Conservation (phyloP, 2,888 invertebrate genomes). For the Ctenicera cuprea region DNA sequence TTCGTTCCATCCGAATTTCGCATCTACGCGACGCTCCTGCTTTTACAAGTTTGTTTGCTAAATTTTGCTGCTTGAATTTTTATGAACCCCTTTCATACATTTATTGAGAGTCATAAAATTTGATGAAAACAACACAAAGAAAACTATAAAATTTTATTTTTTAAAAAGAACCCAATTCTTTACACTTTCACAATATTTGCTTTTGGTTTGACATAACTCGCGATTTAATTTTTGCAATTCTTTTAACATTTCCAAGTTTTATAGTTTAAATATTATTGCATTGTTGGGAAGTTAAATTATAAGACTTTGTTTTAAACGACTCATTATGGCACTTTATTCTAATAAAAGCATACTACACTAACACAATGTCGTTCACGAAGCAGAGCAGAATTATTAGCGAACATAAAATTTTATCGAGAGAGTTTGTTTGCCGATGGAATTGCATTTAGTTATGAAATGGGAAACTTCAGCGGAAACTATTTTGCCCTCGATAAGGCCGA, state of each 20-base stretch:
- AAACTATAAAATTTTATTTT: constrained; percentile 7
- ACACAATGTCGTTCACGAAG: not conserved
- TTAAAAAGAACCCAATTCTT: not conserved
- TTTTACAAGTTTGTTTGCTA: constrained; percentile 15
- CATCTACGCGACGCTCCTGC: not conserved
- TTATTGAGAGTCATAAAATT: constrained; percentile 5
- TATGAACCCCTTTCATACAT: constrained; percentile 13
- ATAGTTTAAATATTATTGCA: no score
- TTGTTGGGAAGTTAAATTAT: no score
- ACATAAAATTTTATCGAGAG: constrained; percentile 33
- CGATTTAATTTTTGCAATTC: no score
- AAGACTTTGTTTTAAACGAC: no score
- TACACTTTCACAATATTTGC: no score
- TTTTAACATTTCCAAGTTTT: no score
- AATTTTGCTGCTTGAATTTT: constrained; percentile 13
- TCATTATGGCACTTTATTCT: no score
- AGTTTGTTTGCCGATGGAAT: constrained; percentile 38
- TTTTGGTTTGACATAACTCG: no score
- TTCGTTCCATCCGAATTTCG: not conserved
- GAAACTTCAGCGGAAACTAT: constrained; percentile 34
- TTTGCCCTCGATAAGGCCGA: constrained; percentile 31
- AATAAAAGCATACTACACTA: constrained; percentile 5
- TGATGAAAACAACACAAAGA: not conserved
- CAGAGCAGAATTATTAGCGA: constrained; percentile 17
- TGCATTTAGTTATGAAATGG: constrained; percentile 40